Conservation (phyloP, 2,888 invertebrate genomes). For the Hyalella azteca region DNA sequence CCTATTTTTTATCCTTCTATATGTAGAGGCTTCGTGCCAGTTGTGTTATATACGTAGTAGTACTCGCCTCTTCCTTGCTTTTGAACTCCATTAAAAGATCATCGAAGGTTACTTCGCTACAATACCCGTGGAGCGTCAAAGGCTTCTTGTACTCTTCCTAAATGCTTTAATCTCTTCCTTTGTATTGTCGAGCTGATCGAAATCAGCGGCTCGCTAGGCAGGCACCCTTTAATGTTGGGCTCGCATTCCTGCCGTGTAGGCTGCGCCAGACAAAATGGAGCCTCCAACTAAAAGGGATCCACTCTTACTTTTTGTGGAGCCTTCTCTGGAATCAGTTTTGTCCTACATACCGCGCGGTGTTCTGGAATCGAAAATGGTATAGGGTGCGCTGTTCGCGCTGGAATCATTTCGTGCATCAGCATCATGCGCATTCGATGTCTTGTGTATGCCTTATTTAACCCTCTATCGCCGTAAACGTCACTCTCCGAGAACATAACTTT, state of each 20-base stretch:
- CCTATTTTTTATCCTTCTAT: neutral
- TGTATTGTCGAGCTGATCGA: slow-evolving; percentile 34
- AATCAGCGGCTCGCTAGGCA: slow-evolving; percentile 9
- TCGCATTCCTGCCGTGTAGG: slow-evolving; percentile 17
- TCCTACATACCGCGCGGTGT: too few species aligned
- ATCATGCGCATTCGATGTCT: too few species aligned
- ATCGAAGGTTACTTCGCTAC: slow-evolving; percentile 30
- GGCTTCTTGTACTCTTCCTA: slow-evolving; percentile 23
- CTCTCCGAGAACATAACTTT: too few species aligned
- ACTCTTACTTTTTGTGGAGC: too few species aligned
- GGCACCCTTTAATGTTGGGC: slow-evolving; percentile 22
- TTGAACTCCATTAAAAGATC: slow-evolving; percentile 36
- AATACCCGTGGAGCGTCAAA: neutral
- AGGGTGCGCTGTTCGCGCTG: too few species aligned
- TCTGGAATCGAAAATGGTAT: too few species aligned
- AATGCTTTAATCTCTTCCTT: slow-evolving; percentile 35
- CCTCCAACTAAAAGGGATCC: neutral
- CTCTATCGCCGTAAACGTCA: too few species aligned
- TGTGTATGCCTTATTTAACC: too few species aligned
- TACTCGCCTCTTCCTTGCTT: slow-evolving; percentile 17
- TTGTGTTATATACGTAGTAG: too few species aligned
- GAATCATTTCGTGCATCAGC: too few species aligned
- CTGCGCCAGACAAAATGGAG: slow-evolving; percentile 31
- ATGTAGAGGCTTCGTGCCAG: neutral
- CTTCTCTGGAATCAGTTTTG: too few species aligned